Conservation (phyloP, 2,888 invertebrate genomes). For the Elmis aenea region DNA sequence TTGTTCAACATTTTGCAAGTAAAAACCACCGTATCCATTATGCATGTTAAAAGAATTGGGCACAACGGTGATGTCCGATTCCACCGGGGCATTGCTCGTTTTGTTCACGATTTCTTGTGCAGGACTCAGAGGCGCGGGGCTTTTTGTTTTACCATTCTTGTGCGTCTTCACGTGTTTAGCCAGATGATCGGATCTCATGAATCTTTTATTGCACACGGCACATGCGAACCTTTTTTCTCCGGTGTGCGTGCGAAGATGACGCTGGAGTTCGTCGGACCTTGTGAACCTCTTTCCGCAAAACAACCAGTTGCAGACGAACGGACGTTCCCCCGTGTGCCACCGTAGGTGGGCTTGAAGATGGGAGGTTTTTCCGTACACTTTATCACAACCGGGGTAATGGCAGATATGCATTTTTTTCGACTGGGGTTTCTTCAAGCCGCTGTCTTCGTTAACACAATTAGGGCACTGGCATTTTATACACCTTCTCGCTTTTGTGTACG, state of each 20-base stretch:
- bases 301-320: conserved; percentile 84
- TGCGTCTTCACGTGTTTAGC: conserved; percentile 91
- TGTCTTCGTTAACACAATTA: conserved; percentile 77
- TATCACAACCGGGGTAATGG: conserved; percentile 80
- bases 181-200: conserved; percentile 92
- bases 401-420: conserved; percentile 81
- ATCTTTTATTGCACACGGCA: conserved; percentile 80
- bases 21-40: conserved; percentile 26
- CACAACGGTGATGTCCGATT: too few relatives aligned
- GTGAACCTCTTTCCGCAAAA: conserved; percentile 90
- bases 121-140: not conserved
- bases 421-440: conserved; percentile 71
- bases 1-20: conserved; percentile 26
- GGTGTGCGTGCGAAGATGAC: conserved; percentile 84
- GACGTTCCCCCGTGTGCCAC: conserved; percentile 91
- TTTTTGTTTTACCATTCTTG: conserved; percentile 55
- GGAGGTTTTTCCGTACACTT: conserved; percentile 89
- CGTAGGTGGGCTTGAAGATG: conserved; percentile 62
- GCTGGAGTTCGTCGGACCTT: conserved; percentile 84
- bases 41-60: too few relatives aligned
- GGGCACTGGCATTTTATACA: conserved; percentile 75
- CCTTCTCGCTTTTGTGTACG: conserved; percentile 55
- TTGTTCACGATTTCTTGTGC: too few relatives aligned
- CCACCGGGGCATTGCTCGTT: too few relatives aligned
- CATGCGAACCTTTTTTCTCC: conserved; percentile 87